phyloP scores from a whole-genome alignment of 2,888 invertebrate genomes.

The Cyrtodaria siliqua region DNA sequence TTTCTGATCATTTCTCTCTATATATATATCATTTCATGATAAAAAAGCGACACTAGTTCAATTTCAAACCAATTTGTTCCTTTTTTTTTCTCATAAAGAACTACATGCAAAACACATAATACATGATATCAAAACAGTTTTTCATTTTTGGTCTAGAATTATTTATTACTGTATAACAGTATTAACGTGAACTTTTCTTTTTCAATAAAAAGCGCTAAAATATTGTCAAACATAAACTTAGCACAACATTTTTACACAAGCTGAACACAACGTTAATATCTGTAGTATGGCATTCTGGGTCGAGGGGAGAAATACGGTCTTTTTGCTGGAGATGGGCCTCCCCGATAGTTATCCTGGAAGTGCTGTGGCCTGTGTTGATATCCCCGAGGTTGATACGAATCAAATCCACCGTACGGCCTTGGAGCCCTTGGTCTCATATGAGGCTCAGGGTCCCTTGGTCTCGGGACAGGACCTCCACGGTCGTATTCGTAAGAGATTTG shows the following conservation, averaged over 20 bases:
- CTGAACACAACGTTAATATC: constrained; percentile 31
- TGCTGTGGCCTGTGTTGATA: neutral
- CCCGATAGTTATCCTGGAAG: constrained; percentile 41
- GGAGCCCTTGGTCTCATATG: constrained; percentile 2
- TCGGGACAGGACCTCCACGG: neutral
- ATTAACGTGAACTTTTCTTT: too few species aligned
- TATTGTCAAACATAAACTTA: too few species aligned
- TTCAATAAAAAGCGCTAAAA: too few species aligned
- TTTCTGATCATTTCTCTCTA: too few species aligned
- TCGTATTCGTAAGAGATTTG: constrained; percentile 8
- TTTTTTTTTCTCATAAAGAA: too few species aligned
- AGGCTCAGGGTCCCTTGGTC: neutral
- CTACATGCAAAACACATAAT: too few species aligned
- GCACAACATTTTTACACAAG: neutral
- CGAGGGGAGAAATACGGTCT: constrained; percentile 46
- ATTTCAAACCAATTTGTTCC: too few species aligned
- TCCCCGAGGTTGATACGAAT: neutral
- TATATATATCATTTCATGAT: too few species aligned
- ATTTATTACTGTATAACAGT: too few species aligned
- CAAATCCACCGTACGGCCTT: constrained; percentile 10
- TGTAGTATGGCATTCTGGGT: constrained; percentile 48
- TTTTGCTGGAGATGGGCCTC: constrained; percentile 53
- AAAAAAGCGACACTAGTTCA: too few species aligned
- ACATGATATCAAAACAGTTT: too few species aligned
- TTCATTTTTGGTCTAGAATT: too few species aligned